Evolutionary conservation across 2,797 vertebrate genomes (phyloP), one percentile per base, ranked within the genome.

Genomic region (Buphagus erythrorhynchus): DNA sequence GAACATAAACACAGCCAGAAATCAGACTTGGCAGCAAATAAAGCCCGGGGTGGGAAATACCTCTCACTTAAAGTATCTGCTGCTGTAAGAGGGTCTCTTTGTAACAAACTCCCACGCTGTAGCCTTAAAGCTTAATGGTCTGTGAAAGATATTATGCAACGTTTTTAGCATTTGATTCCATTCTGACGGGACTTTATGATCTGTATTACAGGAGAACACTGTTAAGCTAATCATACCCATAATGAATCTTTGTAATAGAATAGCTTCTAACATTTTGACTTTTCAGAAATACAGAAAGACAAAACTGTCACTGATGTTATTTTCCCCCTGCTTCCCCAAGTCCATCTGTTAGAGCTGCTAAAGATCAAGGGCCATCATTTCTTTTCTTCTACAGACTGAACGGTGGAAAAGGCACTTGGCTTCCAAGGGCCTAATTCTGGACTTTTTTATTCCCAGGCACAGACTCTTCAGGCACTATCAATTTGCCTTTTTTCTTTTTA

Each of bases 131-230:
- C 73, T 90, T 92, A 93, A 96, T 67, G 69, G 92, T 51, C 94
- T 96, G 96, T 62, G 80, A 94, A 97, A 95, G 94, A 84, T 96
- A 93, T 96, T 94, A 95, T 49, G 88, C 6, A 6, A 75, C 9
- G 35, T 68, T 97, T 97, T 88, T 24, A 93, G 90, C 96, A 26
- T 84, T 92, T 7, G n/a, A 1, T 90, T 95, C 86, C 73, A 19
- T 73, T 72, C 88, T 87, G 86, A 93, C 20, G 9, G 77, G 85
- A 25, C 85, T 93, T 93, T 71, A 65, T 94, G 93, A 97, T 97
- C 69, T 40, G 48, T 61, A 85, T 93, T 92, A 78, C 94, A 94
- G 96, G 89, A 66, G 65, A 83, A 86, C 42, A 19, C 94, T 96
- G 95, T 21, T 94, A 95, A 94, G 88, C 58, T 91, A 94, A 92